phyloP scores from a whole-genome alignment of 2,113 vertebrate species.

The Notarius quadriscutis region DNA sequence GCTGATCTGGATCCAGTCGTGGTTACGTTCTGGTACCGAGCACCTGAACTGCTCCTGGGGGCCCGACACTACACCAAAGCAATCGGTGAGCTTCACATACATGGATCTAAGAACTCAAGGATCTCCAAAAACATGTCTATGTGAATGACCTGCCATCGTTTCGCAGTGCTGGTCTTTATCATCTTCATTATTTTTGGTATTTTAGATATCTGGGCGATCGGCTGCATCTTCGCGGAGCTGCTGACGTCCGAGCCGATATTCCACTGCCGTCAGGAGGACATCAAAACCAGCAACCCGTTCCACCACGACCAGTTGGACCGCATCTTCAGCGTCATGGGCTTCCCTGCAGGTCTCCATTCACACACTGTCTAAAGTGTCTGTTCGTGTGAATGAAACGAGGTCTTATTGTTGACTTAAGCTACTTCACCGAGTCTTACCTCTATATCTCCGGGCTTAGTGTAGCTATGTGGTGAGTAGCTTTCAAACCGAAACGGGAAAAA shows the following conservation, averaged over 20 bases:
- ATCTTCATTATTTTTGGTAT: background rate
- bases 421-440: too few species aligned
- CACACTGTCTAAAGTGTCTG: too few species aligned
- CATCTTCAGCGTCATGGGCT: conserved; percentile 99
- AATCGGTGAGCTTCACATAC: conserved; percentile 80
- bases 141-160: background rate
- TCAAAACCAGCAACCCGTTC: conserved; percentile 99
- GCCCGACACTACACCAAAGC: conserved; percentile 98
- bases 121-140: background rate
- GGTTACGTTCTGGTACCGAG: conserved; percentile 92
- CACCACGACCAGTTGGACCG: conserved; percentile 99
- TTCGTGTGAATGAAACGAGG: too few species aligned
- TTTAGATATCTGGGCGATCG: conserved; percentile 99
- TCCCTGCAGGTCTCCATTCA: conserved; percentile 86
- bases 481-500: too few species aligned
- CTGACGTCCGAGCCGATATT: conserved; percentile 99
- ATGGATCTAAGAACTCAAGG: background rate
- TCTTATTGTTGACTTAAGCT: too few species aligned
- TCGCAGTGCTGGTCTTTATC: background rate
- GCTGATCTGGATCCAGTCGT: conserved; percentile 91
- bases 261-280: conserved; percentile 99
- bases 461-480: too few species aligned
- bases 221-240: conserved; percentile 99
- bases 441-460: too few species aligned
- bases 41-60: conserved; percentile 90